Percentiles rank a stretch among this genome's conserved stretches.
These are phyloP conservation scores for Phanerotoma sp. DNA, from an alignment of 2,888 invertebrate species.

Conservation along the genomic window DNA sequence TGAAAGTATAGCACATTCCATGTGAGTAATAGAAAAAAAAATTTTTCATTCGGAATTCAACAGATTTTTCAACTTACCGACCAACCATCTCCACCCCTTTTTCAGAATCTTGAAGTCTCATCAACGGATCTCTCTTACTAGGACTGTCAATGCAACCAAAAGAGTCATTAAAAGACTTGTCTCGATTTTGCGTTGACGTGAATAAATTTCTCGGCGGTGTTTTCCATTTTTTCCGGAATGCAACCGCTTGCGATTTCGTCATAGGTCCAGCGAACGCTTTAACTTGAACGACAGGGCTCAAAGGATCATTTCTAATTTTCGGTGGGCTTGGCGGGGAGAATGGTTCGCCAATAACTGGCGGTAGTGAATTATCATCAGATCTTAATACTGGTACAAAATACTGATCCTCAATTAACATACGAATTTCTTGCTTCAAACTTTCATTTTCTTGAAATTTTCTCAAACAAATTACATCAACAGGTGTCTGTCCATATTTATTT, in stretches of 20 bases:
- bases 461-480: slow-evolving; percentile 79
- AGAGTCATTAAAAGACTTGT: slow-evolving; percentile 30
- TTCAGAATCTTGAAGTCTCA: slow-evolving; percentile 70
- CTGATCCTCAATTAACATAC: slow-evolving; percentile 68
- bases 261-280: slow-evolving; percentile 92
- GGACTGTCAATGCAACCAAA: slow-evolving; percentile 23
- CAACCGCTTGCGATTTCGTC: slow-evolving; percentile 70
- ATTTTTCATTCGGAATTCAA: too few species aligned
- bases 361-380: slow-evolving; percentile 71
- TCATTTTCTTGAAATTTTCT: slow-evolving; percentile 60
- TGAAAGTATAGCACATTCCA: too few species aligned
- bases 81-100: slow-evolving; percentile 90
- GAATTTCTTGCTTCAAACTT: slow-evolving; percentile 61
- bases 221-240: slow-evolving; percentile 79
- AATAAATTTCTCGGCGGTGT: slow-evolving; percentile 68
- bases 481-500: slow-evolving; percentile 75
- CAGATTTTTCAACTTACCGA: slow-evolving; percentile 56
- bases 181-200: slow-evolving; percentile 18
- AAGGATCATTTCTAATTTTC: slow-evolving; percentile 65
- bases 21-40: too few species aligned
- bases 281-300: slow-evolving; percentile 73
- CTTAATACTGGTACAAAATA: slow-evolving; percentile 89
- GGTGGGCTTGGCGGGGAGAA: slow-evolving; percentile 73
- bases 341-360: slow-evolving; percentile 77
- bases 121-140: slow-evolving; percentile 17